Base-by-base conservation (phyloP, 1,140 invertebrate species). In the Drosophila nasuta region DNA sequence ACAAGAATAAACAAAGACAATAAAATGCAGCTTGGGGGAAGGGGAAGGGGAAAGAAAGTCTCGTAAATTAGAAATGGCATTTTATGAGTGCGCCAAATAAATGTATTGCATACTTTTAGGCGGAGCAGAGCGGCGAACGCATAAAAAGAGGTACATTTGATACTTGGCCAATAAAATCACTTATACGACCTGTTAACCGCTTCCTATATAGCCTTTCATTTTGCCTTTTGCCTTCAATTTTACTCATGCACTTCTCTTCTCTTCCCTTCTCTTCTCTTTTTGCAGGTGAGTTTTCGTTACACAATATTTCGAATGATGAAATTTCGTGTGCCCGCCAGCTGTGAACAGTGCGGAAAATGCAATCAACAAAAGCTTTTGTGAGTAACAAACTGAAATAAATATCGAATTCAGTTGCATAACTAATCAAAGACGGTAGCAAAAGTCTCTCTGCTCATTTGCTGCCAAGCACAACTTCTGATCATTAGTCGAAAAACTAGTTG, bases 51-150 rank as follows among this genome's bases (percentile, higher is more conserved):
- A 5, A 58, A 17, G 8, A 7, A 11, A 65, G 51, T 65, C 78
- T 83, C 83, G 83, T 88, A 88, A 88, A 88, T 88, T 83, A 73
- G 75, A 88, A 89, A 83, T 72, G 83, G 77, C 78, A 81, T 88
- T 82, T 88, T 81, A 81, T 88, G 83, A 70, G 83, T 82, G 83
- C 65, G 70, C 77, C 77, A 82, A 88, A 88, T 78, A 88, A 88
- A 88, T 80, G 65, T 80, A 35, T 65, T 62, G 71, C 71, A 67
- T 63, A 77, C 77, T 82, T 82, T 74, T 45, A 43, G 68, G 74
- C 71, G 20, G 3, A 25, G 3, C 20, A 4, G 20, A 25, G 20
- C 20, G 17, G 13, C 7, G 49, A 28, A 10, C 30, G 62, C 72
- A 77, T 80, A 80, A 57, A 77, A 83, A 85, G 20, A 80, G 72